phyloP scores from a whole-genome alignment of 2,113 vertebrate genomes.

The Chionis minor region DNA sequence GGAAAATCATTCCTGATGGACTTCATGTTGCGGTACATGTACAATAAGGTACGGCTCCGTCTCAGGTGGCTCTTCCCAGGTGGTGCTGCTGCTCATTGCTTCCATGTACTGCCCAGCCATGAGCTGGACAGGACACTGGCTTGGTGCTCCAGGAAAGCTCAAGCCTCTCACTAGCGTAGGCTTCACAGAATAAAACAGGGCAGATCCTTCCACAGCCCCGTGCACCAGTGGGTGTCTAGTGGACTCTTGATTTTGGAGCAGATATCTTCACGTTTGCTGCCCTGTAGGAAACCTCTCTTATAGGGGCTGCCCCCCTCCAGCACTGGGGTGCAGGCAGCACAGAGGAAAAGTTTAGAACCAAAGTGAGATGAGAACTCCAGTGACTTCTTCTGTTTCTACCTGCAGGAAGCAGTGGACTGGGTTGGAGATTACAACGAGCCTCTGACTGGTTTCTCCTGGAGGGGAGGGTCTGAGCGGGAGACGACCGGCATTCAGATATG shows the following conservation, averaged over 20 bases:
- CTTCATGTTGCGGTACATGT: slow-evolving; percentile 99
- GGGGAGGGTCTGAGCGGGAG: slow-evolving; percentile 95
- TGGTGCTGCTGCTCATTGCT: background rate
- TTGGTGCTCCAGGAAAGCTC: background rate
- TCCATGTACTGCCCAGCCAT: rapidly evolving
- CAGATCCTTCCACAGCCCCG: background rate
- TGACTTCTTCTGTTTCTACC: background rate
- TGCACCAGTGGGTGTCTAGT: background rate
- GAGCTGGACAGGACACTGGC: background rate
- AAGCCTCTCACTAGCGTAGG: background rate
- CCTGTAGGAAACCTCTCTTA: background rate
- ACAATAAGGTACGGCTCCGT: slow-evolving; percentile 82
- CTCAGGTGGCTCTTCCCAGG: background rate
- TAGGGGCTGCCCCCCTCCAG: background rate
- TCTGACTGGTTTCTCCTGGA: slow-evolving; percentile 95
- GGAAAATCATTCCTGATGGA: slow-evolving; percentile 99
- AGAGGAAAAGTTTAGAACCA: background rate
- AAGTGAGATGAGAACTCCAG: background rate
- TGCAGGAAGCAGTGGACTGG: slow-evolving; percentile 87
- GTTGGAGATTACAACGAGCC: slow-evolving; percentile 90
- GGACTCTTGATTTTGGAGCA: background rate
- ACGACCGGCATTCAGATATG: slow-evolving; percentile 98
- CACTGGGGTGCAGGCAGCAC: background rate
- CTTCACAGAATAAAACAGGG: background rate
- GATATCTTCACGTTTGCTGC: background rate